These are phyloP conservation scores for Stichodactyla mertensii DNA, from an alignment of 64 coral and sea anemone genomes.

Conservation along the genomic window DNA sequence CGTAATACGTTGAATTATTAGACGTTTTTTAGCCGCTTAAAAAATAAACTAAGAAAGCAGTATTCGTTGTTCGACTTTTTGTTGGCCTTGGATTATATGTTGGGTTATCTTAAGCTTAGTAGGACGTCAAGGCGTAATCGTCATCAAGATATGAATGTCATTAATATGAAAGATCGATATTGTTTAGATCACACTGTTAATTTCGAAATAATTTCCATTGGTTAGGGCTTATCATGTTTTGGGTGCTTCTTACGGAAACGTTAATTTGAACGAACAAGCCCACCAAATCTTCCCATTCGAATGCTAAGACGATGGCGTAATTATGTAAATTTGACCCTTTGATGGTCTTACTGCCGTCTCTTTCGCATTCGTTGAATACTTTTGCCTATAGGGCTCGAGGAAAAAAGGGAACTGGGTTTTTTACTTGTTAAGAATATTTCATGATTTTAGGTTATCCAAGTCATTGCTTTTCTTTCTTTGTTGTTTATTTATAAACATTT, in stretches of 20 bases:
- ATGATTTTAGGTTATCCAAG: not conserved
- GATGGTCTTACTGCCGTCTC: not conserved
- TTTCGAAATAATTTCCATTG: not conserved
- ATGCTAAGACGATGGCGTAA: constrained; percentile 19
- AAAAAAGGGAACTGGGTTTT: not conserved
- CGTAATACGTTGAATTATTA: not conserved
- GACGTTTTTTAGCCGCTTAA: not conserved
- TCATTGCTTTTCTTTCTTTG: not conserved
- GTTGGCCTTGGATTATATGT: not conserved
- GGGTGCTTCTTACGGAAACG: not conserved
- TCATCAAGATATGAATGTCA: not conserved
- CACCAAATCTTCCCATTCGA: not conserved
- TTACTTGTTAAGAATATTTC: not conserved
- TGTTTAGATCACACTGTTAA: not conserved
- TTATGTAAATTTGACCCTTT: constrained; percentile 1
- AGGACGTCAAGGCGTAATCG: not conserved
- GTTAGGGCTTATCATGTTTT: not conserved
- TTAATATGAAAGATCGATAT: not conserved
- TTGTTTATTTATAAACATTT: not conserved
- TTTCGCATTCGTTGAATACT: not conserved
- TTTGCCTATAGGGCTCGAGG: not conserved
- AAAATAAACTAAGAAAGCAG: not conserved
- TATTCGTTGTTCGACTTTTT: not conserved
- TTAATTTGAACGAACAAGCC: not conserved
- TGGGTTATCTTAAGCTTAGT: not conserved